These are phyloP conservation scores for Thaumatotibia leucotreta DNA, from an alignment of 1,140 invertebrate genomes.

Conservation along the genomic window DNA sequence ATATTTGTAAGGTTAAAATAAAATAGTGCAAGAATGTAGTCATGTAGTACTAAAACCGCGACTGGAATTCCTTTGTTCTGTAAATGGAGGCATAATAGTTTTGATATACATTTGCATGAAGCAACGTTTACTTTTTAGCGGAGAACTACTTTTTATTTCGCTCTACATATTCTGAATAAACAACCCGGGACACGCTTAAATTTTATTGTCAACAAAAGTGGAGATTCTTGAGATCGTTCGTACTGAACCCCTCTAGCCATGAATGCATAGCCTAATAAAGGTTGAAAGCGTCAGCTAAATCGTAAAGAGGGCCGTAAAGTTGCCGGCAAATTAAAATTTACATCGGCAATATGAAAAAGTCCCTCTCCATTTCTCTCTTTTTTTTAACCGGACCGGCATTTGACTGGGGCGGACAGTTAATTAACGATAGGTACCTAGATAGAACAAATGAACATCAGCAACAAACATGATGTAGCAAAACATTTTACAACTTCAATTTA, in stretches of 20 bases:
- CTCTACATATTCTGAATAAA: not conserved
- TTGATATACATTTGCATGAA: not conserved
- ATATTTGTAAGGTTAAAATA: no score
- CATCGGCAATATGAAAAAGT: constrained; percentile 71
- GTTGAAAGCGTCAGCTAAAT: constrained; percentile 63
- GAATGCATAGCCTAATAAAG: constrained; percentile 63
- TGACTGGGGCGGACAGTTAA: constrained; percentile 65
- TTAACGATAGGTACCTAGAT: constrained; percentile 47
- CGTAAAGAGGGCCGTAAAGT: constrained; percentile 71
- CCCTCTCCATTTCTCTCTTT: constrained; percentile 59
- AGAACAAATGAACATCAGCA: constrained; percentile 49
- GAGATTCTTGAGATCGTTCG: constrained; percentile 18
- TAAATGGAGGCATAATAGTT: not conserved
- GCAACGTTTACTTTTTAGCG: not conserved
- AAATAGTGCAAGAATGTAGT: not conserved
- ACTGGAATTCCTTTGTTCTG: not conserved
- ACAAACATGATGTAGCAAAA: constrained; percentile 26
- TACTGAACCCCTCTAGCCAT: constrained; percentile 32
- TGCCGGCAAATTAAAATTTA: constrained; percentile 71
- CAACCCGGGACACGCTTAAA: not conserved
- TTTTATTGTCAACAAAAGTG: constrained; percentile 6
- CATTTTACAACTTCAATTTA: constrained; percentile 1
- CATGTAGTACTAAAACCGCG: not conserved
- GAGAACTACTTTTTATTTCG: not conserved
- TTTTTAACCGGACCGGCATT: constrained; percentile 46